Evolutionary conservation across 1,140 invertebrate genomes (phyloP).

Genomic region (Drosophila truncata): DNA sequence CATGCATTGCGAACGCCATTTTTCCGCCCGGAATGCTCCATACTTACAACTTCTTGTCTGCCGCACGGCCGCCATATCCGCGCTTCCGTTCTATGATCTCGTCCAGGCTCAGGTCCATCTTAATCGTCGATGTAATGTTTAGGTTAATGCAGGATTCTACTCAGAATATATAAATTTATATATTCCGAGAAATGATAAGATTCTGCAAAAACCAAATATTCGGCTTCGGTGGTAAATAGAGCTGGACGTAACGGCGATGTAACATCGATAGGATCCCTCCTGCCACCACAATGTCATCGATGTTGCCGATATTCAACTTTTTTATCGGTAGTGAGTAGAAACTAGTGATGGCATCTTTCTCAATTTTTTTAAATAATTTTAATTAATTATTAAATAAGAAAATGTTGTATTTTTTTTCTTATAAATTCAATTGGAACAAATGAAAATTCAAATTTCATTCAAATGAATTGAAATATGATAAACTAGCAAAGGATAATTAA

Average conservation of each 20-base stretch:
- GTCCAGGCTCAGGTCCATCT: slow-evolving; percentile 65
- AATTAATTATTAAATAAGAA: too few relatives aligned
- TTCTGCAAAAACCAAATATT: background rate
- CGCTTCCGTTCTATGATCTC: slow-evolving; percentile 72
- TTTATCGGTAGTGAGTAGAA: background rate
- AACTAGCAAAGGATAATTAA: too few relatives aligned
- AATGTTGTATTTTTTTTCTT: too few relatives aligned
- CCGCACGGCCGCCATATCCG: slow-evolving; percentile 20
- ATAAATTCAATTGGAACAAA: too few relatives aligned
- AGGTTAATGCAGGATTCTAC: background rate
- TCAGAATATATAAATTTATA: background rate
- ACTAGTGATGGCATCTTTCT: background rate
- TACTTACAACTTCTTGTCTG: slow-evolving; percentile 67
- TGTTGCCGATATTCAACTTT: background rate
- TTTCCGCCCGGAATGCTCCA: slow-evolving; percentile 31
- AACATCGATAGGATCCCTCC: background rate
- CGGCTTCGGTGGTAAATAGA: slow-evolving; percentile 3
- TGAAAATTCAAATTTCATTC: too few relatives aligned
- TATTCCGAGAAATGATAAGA: background rate
- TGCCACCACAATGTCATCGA: background rate
- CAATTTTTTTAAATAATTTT: too few relatives aligned
- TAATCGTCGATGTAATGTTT: slow-evolving; percentile 22
- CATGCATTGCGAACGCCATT: slow-evolving; percentile 47
- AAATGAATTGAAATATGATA: too few relatives aligned
- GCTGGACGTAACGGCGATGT: background rate